phyloP scores from a whole-genome alignment of 1,140 invertebrate species.

The Panonychus citri region DNA sequence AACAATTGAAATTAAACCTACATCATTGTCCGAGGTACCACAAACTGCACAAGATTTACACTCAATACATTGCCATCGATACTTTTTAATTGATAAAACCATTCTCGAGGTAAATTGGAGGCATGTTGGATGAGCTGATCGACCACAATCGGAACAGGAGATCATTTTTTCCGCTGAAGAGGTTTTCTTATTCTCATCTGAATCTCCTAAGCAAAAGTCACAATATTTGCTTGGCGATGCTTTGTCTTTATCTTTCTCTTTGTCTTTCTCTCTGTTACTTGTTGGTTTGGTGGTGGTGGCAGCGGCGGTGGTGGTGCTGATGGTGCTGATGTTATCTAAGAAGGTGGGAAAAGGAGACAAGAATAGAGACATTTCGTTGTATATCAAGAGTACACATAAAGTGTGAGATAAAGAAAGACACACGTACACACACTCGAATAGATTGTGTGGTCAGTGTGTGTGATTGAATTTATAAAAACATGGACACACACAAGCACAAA shows the following conservation, averaged over 20 bases:
- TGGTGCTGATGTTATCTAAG: no score
- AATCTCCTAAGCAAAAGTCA: slow-evolving; percentile 93
- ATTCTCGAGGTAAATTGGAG: slow-evolving; percentile 96
- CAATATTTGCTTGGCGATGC: slow-evolving; percentile 70
- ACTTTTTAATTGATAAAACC: slow-evolving; percentile 90
- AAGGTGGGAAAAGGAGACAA: no score
- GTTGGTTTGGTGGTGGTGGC: background rate
- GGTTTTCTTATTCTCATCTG: slow-evolving; percentile 85
- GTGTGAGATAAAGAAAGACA: no score
- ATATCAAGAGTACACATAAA: no score
- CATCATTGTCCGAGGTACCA: slow-evolving; percentile 96
- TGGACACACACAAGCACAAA: no score
- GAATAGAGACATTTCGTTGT: no score
- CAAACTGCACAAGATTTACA: slow-evolving; percentile 99
- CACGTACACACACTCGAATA: no score
- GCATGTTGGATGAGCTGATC: slow-evolving; percentile 85
- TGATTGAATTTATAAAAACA: no score
- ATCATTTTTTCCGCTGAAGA: slow-evolving; percentile 83
- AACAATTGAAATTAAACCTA: slow-evolving; percentile 33
- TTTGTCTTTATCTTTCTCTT: no score
- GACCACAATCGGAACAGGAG: slow-evolving; percentile 91
- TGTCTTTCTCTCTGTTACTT: no score
- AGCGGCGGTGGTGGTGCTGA: no score
- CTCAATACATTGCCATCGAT: slow-evolving; percentile 99
- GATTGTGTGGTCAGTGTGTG: no score